Conservation (phyloP, 2,113 vertebrate genomes). For the Terrapene triunguis region DNA sequence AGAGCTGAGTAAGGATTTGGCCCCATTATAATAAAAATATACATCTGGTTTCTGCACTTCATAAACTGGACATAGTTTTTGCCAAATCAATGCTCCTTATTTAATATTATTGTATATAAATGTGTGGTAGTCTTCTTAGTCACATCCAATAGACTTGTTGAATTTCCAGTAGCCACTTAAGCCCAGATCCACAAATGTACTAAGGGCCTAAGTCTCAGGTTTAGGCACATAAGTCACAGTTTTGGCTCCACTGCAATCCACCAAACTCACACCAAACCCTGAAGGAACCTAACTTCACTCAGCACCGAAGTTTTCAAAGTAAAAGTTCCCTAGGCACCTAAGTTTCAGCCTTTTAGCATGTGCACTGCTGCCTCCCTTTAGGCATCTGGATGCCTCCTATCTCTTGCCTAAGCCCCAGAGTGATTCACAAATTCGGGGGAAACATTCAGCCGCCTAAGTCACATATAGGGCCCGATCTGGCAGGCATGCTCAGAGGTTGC, state of each 20-base stretch:
- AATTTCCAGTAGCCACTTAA: background rate
- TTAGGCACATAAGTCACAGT: background rate
- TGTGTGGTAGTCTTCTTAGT: background rate
- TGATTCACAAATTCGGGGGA: background rate
- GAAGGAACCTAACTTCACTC: no score
- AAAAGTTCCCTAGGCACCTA: background rate
- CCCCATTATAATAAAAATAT: background rate
- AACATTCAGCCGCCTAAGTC: background rate
- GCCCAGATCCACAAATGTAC: background rate
- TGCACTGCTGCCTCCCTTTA: background rate
- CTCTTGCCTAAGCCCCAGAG: background rate
- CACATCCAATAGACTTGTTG: background rate
- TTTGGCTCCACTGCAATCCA: background rate
- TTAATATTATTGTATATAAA: constrained; percentile 12
- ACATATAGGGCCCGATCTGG: background rate
- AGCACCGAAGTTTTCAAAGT: no score
- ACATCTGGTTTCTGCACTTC: background rate
- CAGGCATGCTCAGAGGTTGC: background rate
- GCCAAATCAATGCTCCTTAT: fast-evolving
- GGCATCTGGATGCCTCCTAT: background rate
- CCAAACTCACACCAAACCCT: no score
- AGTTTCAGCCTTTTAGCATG: background rate
- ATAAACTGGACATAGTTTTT: background rate
- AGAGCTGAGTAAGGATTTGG: background rate
- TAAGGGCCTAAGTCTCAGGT: background rate